A percentile compares a stretch with the other conserved stretches of the same genome.
phyloP scores from a whole-genome alignment of 2,113 vertebrate genomes.

The Centropus unirufus region DNA sequence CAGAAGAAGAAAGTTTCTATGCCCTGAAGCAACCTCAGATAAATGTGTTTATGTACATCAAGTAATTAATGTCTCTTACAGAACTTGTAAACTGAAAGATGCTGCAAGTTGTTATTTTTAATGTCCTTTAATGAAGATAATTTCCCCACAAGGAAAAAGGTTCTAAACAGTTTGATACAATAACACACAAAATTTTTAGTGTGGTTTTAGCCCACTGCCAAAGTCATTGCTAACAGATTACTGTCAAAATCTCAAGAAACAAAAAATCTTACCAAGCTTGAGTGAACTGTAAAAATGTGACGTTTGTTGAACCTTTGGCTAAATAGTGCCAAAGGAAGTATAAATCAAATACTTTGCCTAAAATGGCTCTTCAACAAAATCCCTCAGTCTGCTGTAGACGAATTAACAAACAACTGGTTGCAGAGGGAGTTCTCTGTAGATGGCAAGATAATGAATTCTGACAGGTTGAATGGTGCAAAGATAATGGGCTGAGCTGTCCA shows the following conservation, averaged over 20 bases:
- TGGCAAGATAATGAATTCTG: slow-evolving; percentile 71
- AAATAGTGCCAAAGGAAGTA: slow-evolving; percentile 62
- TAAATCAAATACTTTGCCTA: slow-evolving; percentile 59
- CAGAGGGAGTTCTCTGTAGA: slow-evolving; percentile 56
- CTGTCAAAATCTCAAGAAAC: not conserved
- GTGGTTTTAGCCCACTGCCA: not conserved
- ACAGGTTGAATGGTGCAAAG: slow-evolving; percentile 73
- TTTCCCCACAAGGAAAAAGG: not conserved
- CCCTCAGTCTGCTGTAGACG: slow-evolving; percentile 38
- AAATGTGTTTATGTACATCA: not conserved
- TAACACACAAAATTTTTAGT: not conserved
- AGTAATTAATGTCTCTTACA: not conserved
- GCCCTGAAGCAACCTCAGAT: not conserved
- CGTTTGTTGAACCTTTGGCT: slow-evolving; percentile 30
- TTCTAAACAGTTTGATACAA: not conserved
- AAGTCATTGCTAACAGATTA: not conserved
- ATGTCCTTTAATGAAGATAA: slow-evolving; percentile 14
- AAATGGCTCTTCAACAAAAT: slow-evolving; percentile 65
- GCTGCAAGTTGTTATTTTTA: not conserved
- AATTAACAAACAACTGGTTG: slow-evolving; percentile 64
- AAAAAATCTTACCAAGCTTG: slow-evolving; percentile 10
- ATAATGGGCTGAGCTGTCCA: slow-evolving; percentile 69
- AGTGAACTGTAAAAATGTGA: slow-evolving; percentile 51
- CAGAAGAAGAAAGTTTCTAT: not conserved
- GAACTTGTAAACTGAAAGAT: not conserved